A percentile compares a stretch with the other conserved stretches of the same genome.
These are phyloP conservation scores for Natrix natrix DNA, from an alignment of 2,797 vertebrate species.

Conservation along the genomic window DNA sequence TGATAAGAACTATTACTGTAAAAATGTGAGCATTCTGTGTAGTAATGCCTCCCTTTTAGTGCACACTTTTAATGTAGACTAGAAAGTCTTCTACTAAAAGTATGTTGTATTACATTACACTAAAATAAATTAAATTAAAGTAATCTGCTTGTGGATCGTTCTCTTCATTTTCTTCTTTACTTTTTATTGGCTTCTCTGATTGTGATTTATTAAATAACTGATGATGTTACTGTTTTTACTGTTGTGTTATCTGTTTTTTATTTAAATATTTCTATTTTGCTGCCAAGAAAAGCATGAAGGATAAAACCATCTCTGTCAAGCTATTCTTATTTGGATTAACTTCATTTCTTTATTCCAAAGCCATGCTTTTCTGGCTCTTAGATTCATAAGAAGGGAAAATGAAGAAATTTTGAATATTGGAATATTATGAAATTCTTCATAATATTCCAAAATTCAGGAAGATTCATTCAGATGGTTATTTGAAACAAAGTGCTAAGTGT, in stretches of 20 bases:
- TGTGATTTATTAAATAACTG: background rate
- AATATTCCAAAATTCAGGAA: background rate
- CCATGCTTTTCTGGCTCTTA: background rate
- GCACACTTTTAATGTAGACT: background rate
- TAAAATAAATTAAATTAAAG: background rate
- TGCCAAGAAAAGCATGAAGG: background rate
- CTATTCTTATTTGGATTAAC: background rate
- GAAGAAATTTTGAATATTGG: background rate
- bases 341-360: background rate
- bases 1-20: background rate
- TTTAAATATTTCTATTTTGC: background rate
- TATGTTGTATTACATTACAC: background rate
- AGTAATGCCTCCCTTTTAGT: background rate
- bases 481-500: background rate
- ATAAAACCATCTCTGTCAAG: background rate
- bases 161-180: background rate
- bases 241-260: background rate
- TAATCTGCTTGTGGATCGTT: background rate
- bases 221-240: background rate
- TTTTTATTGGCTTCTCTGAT: background rate
- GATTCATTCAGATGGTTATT: background rate
- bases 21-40: background rate
- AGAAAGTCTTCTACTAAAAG: background rate
- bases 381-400: background rate
- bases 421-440: background rate